Base-by-base conservation (phyloP, 2,113 vertebrate species). In the Rhabdornis inornatus region DNA sequence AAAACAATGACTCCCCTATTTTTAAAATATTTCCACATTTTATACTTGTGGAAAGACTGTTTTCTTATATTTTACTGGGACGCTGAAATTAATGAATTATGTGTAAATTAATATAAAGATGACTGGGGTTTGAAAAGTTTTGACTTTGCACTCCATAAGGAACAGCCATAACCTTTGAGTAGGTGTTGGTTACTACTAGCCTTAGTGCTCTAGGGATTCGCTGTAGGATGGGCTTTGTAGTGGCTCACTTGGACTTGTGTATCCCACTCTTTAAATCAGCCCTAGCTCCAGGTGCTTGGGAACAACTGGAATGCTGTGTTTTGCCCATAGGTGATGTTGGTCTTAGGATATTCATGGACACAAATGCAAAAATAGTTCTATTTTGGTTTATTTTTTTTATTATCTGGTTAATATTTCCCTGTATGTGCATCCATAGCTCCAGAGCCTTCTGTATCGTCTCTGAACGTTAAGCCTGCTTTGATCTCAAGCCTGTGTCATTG, bases 11-110 rank as follows among this genome's bases (percentile, higher is more conserved):
- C 95, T 96, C 94, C 95, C 96, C 94, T 91, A 21, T 97, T 98
- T 98, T 98, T 96, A 94, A 97, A 95, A 94, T 21, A 85, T 95
- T 96, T 97, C 98, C 97, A 98, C 97, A 93, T 91, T 98, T 98
- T 98, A 97, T 97, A 96, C 87, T 96, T 98, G 96, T 97, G 97
- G 98, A 98, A 98, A 98, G 98, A 98, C 97, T 98, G 92, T 98
- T 98, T 98, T 97, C 95, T 97, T 98, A 97, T 97, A 90, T 97
- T 97, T 97, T 97, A 94, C 94, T 77, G 72, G 92, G 97, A 97
- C 90, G 81, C 90, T 94, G 96, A 98, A 97, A 97, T 97, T 89
- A 82, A 94, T 79, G 94, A 97, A 97, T 97, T 89, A 91, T 37
- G 5, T 94, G 96, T 97, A 95, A 97, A 95, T 97, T 92, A 96